Percentiles rank a stretch among this genome's conserved stretches.
phyloP scores from a whole-genome alignment of 2,888 invertebrate species.

The Sepiola atlantica region DNA sequence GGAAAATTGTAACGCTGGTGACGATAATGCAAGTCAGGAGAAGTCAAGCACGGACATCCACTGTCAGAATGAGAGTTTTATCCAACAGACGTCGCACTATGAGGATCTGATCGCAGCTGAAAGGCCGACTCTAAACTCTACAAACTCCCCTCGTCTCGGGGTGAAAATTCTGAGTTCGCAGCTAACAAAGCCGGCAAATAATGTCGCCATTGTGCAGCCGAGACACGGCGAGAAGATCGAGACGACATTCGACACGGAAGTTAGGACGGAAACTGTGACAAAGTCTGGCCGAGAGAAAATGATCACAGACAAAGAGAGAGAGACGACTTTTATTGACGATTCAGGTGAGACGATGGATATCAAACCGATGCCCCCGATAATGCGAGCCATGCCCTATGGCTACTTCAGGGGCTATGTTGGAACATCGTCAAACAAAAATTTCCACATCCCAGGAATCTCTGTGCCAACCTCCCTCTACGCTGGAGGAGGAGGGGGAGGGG shows the following conservation, averaged over 20 bases:
- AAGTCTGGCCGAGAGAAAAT: conserved; percentile 64
- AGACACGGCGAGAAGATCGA: conserved; percentile 70
- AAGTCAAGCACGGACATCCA: not conserved
- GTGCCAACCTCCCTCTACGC: conserved; percentile 63
- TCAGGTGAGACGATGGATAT: conserved; percentile 82
- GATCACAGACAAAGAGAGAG: conserved; percentile 70
- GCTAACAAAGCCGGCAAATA: conserved; percentile 63
- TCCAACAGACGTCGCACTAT: conserved; percentile 64
- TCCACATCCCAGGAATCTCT: conserved; percentile 65
- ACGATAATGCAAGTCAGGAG: conserved; percentile 32
- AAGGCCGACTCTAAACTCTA: conserved; percentile 49
- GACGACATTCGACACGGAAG: conserved; percentile 72
- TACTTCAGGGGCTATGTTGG: conserved; percentile 66
- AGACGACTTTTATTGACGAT: conserved; percentile 77
- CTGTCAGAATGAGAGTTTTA: conserved; percentile 65
- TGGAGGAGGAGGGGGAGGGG: conserved; percentile 56
- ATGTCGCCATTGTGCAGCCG: conserved; percentile 69
- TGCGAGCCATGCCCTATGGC: conserved; percentile 71
- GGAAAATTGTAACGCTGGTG: conserved; percentile 53
- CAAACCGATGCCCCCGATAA: conserved; percentile 92
- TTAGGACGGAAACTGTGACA: conserved; percentile 67
- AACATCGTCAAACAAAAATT: conserved; percentile 60
- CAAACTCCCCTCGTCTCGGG: conserved; percentile 67
- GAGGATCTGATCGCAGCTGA: conserved; percentile 57
- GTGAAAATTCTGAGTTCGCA: conserved; percentile 66